Conservation (phyloP, 2,797 vertebrate genomes). For the Sardinella longiceps region DNA sequence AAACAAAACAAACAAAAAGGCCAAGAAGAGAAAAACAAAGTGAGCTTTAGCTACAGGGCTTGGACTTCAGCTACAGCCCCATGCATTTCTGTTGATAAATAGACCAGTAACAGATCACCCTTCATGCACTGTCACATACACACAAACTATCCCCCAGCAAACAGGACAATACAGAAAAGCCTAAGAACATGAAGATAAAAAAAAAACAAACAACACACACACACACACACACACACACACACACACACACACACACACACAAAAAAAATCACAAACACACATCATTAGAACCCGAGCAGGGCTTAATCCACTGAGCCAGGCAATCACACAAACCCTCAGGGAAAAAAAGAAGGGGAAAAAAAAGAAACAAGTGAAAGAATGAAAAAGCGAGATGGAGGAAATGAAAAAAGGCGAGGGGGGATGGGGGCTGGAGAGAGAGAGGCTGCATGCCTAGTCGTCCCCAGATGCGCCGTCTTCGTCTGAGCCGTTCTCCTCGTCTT, state of each 20-base stretch:
- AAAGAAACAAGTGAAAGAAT: slow-evolving; percentile 45
- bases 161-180: slow-evolving; percentile 40
- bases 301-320: slow-evolving; percentile 80
- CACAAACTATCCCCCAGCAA: slow-evolving; percentile 27
- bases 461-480: slow-evolving; percentile 96
- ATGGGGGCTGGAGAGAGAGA: slow-evolving; percentile 28
- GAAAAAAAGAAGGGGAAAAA: slow-evolving; percentile 53
- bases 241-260: too few species aligned
- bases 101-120: slow-evolving; percentile 18
- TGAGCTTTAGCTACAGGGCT: not conserved
- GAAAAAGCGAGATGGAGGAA: slow-evolving; percentile 52
- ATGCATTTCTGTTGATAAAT: slow-evolving; percentile 35
- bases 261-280: slow-evolving; percentile 10
- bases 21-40: not conserved
- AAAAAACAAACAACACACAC: too few species aligned
- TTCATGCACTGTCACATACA: slow-evolving; percentile 34
- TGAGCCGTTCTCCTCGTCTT: slow-evolving; percentile 87
- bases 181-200: slow-evolving; percentile 14
- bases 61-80: not conserved
- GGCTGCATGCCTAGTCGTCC: slow-evolving; percentile 84
- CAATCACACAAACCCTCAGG: slow-evolving; percentile 59
- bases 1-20: not conserved
- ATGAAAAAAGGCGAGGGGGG: slow-evolving; percentile 41
- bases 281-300: slow-evolving; percentile 43
- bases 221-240: too few species aligned